phyloP scores from a whole-genome alignment of 2,113 vertebrate genomes.

The Diadophis punctatus region DNA sequence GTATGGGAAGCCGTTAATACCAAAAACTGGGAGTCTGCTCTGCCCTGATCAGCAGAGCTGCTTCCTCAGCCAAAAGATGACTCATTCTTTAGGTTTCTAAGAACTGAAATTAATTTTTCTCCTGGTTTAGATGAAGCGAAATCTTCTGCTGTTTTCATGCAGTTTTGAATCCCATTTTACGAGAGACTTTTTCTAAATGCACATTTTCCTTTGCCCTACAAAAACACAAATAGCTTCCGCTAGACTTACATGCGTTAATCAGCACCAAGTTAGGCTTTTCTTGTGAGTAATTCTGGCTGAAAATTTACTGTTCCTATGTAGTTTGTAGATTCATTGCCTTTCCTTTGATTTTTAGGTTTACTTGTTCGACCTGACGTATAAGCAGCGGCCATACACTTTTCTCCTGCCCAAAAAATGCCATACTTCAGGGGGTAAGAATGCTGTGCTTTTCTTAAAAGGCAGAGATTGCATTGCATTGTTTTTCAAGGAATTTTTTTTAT shows the following conservation, averaged over 20 bases:
- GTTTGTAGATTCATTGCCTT: slow-evolving; percentile 2
- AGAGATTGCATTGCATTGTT: not conserved
- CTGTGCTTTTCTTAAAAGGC: not conserved
- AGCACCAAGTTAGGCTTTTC: not conserved
- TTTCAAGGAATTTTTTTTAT: not conserved
- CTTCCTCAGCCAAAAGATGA: not conserved
- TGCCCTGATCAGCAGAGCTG: not conserved
- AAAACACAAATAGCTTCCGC: not conserved
- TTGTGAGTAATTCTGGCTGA: not conserved
- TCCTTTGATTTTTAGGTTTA: slow-evolving; percentile 80
- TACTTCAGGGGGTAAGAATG: slow-evolving; percentile 77
- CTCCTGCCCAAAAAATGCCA: slow-evolving; percentile 91
- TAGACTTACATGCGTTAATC: not conserved
- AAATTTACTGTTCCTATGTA: not conserved
- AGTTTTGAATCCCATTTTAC: not conserved
- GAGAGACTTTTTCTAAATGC: not conserved
- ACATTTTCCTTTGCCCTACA: not conserved
- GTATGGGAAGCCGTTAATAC: not conserved
- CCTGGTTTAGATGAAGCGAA: not conserved
- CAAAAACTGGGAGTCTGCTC: too few species aligned
- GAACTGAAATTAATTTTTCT: not conserved
- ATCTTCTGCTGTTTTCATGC: not conserved
- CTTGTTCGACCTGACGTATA: slow-evolving; percentile 94
- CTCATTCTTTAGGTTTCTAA: not conserved
- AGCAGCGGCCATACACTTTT: slow-evolving; percentile 92